Percentiles rank a stretch among this genome's conserved stretches.
Evolutionary conservation across 2,113 vertebrate species (phyloP).

Genomic region (Uria aalge): DNA sequence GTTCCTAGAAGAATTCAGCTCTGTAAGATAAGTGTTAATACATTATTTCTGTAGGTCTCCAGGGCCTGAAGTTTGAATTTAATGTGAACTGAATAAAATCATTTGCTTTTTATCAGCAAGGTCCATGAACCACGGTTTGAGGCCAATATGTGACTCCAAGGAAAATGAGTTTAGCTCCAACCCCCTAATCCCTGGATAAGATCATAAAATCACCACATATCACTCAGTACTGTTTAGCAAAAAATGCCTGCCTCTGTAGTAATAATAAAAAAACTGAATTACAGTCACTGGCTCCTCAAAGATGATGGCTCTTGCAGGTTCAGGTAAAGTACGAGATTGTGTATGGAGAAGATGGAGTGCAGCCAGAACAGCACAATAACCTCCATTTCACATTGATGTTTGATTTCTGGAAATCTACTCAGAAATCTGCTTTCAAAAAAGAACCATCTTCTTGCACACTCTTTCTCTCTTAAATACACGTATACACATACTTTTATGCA

Average conservation of each 20-base stretch:
- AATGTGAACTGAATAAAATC: conserved; percentile 65
- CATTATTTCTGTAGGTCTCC: conserved; percentile 62
- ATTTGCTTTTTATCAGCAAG: conserved; percentile 76
- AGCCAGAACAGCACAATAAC: not conserved
- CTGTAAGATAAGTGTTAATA: conserved; percentile 59
- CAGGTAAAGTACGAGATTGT: not conserved
- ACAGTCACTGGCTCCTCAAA: not conserved
- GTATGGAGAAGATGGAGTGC: not conserved
- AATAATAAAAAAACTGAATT: conserved; percentile 41
- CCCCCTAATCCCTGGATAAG: conserved; percentile 44
- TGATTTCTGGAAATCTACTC: not conserved
- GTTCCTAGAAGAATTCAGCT: conserved; percentile 63
- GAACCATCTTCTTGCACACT: not conserved
- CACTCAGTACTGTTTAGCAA: conserved; percentile 56
- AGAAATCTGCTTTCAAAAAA: not conserved
- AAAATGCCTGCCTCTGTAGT: conserved; percentile 1
- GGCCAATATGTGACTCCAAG: conserved; percentile 40
- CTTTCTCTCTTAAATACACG: not conserved
- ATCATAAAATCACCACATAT: conserved; percentile 60
- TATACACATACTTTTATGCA: not conserved
- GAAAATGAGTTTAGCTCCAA: conserved; percentile 61
- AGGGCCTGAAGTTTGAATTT: conserved; percentile 59
- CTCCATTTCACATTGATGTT: not conserved
- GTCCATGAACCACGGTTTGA: conserved; percentile 63
- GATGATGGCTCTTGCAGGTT: conserved; percentile 33